Percentiles rank a stretch among this genome's conserved stretches.
phyloP scores from a whole-genome alignment of 2,113 vertebrate species.

The Pelodiscus sinensis region DNA sequence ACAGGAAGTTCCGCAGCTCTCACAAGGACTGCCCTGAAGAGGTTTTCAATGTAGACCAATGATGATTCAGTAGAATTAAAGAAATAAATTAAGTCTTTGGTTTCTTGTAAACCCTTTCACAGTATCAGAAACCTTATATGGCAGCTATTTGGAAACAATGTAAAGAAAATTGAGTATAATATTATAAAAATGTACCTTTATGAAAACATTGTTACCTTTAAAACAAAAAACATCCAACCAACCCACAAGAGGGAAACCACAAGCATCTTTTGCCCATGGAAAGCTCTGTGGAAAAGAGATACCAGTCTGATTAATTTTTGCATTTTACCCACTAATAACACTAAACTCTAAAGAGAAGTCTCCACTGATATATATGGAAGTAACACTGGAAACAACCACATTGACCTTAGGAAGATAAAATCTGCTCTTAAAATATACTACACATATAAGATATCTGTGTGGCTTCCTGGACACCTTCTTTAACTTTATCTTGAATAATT shows the following conservation, averaged over 20 bases:
- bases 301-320: background rate
- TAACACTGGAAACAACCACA: background rate
- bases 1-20: background rate
- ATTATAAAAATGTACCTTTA: background rate
- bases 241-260: background rate
- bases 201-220: background rate
- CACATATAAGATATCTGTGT: background rate
- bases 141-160: background rate
- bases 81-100: background rate
- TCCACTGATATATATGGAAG: background rate
- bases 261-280: background rate
- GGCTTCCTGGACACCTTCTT: background rate
- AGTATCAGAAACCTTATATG: background rate
- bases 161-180: background rate
- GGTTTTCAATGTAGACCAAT: background rate
- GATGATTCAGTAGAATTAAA: background rate
- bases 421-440: background rate
- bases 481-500: background rate
- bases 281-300: background rate
- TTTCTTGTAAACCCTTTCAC: background rate
- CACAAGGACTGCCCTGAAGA: background rate
- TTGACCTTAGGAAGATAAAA: background rate
- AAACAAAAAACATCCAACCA: accelerated
- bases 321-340: background rate
- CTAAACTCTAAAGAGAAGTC: background rate